These are phyloP conservation scores for Periophthalmodon schlosseri DNA, from an alignment of 2,113 vertebrate species.

Conservation along the genomic window DNA sequence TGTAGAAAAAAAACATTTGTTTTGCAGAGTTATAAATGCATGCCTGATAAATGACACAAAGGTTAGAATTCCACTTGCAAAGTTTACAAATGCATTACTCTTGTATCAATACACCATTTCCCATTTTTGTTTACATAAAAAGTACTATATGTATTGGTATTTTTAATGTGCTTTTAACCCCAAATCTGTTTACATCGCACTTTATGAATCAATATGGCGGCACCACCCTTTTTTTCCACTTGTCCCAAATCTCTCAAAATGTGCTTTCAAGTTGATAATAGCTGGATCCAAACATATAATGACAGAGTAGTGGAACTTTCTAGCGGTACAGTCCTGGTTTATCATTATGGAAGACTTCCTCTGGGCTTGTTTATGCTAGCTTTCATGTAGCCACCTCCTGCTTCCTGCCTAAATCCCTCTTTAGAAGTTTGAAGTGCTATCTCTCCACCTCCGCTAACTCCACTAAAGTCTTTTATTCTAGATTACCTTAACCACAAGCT, in stretches of 20 bases:
- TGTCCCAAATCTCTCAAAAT: neutral
- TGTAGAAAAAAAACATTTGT: neutral
- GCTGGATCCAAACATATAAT: neutral
- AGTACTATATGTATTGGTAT: neutral
- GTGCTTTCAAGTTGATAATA: neutral
- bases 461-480: conserved; percentile 18
- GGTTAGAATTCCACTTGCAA: neutral
- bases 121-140: neutral
- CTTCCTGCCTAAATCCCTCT: neutral
- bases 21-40: neutral
- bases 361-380: conserved; percentile 4
- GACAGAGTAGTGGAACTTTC: conserved; percentile 19
- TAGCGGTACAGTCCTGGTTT: neutral
- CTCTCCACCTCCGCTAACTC: conserved; percentile 29
- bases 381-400: conserved; percentile 18
- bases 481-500: conserved; percentile 10
- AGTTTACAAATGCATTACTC: neutral
- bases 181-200: conserved; percentile 1
- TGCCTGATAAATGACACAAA: neutral
- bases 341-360: conserved; percentile 23
- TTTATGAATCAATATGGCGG: neutral
- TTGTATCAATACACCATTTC: neutral
- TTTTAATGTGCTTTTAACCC: conserved; percentile 2
- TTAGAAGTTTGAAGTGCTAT: neutral
- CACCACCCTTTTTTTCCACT: conserved; percentile 1